Evolutionary conservation across 2,113 vertebrate genomes (phyloP).

Genomic region (Apteryx owenii): DNA sequence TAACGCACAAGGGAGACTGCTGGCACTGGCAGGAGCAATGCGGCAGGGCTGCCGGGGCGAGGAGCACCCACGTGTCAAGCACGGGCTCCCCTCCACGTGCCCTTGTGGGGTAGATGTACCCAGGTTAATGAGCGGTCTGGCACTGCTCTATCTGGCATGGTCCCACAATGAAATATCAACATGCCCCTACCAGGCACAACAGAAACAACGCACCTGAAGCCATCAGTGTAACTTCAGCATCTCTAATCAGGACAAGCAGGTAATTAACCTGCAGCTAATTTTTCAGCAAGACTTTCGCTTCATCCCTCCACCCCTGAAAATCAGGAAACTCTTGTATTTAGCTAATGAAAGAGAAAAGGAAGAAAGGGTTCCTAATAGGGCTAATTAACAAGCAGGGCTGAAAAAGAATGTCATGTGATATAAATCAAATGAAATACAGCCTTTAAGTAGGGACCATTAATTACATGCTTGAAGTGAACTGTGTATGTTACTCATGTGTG

Average conservation of each 20-base stretch:
- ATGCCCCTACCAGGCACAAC: accelerated
- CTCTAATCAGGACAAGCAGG: background rate
- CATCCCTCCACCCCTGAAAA: background rate
- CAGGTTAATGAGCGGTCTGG: background rate
- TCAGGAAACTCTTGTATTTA: background rate
- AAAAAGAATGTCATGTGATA: slow-evolving; percentile 21
- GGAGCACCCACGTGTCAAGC: background rate
- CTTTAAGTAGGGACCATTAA: slow-evolving; percentile 20
- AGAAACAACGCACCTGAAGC: background rate
- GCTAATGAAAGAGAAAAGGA: background rate
- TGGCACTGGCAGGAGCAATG: background rate
- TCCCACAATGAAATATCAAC: background rate
- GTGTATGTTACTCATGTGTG: background rate
- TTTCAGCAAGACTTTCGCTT: background rate
- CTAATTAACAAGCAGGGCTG: slow-evolving; percentile 14
- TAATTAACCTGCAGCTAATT: background rate
- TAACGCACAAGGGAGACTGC: background rate
- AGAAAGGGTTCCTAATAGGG: background rate
- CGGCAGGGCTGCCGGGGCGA: background rate
- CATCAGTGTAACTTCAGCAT: background rate
- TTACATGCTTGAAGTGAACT: slow-evolving; percentile 43
- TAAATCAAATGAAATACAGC: slow-evolving; percentile 51
- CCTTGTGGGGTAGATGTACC: accelerated
- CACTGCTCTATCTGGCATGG: background rate
- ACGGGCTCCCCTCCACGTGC: background rate